Percentiles rank a stretch among this genome's conserved stretches.
These are phyloP conservation scores for Drepanosiphum platanoidis DNA, from an alignment of 2,888 invertebrate species.

Conservation along the genomic window DNA sequence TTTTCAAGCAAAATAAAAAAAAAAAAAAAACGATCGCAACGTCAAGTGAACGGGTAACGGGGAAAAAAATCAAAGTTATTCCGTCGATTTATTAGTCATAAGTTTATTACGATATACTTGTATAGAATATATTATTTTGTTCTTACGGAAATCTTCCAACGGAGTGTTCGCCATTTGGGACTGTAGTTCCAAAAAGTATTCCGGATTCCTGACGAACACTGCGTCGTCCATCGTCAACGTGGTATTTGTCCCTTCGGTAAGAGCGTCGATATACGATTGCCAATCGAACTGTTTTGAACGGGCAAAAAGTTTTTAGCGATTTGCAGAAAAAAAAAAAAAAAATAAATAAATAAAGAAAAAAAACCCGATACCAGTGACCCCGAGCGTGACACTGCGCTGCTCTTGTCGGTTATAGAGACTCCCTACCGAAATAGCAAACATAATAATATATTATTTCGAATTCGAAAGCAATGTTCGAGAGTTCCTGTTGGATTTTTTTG, in stretches of 20 bases:
- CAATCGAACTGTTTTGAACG: slow-evolving; percentile 65
- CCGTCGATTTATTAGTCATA: no score
- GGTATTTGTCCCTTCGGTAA: slow-evolving; percentile 64
- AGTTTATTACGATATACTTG: background rate
- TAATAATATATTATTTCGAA: background rate
- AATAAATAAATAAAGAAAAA: no score
- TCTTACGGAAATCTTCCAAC: slow-evolving; percentile 65
- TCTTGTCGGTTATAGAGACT: no score
- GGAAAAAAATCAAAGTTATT: no score
- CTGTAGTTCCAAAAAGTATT: slow-evolving; percentile 64
- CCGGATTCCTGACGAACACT: slow-evolving; percentile 64
- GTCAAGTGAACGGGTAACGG: no score
- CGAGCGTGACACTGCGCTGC: no score
- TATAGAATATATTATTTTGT: background rate
- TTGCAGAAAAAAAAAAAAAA: background rate
- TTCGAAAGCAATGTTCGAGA: background rate
- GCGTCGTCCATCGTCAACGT: slow-evolving; percentile 64
- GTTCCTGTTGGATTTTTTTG: no score
- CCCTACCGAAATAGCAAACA: no score
- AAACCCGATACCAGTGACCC: no score
- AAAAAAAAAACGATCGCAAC: no score
- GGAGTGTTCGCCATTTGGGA: slow-evolving; percentile 63
- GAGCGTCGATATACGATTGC: slow-evolving; percentile 64
- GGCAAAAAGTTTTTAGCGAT: background rate
- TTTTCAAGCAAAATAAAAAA: no score